Evolutionary conservation across 2,797 vertebrate genomes (phyloP).

Genomic region (Macroramphosus scolopax): DNA sequence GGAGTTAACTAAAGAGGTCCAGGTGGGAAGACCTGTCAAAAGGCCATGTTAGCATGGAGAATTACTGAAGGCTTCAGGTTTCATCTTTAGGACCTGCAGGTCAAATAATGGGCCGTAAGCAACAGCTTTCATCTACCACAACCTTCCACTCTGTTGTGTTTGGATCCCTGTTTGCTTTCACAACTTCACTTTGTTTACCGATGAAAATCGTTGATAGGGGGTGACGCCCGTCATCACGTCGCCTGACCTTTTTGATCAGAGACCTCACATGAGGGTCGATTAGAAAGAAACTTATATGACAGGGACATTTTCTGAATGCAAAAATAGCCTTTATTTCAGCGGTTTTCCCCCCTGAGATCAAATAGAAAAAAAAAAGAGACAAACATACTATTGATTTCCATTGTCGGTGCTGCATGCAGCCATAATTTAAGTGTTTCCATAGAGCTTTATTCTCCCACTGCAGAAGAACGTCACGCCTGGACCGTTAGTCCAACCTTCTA

Average conservation of each 20-base stretch:
- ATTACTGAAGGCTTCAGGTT: constrained; percentile 57
- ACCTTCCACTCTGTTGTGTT: constrained; percentile 18
- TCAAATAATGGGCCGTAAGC: constrained; percentile 21
- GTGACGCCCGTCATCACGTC: constrained; percentile 31
- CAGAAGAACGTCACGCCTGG: constrained; percentile 7
- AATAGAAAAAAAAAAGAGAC: constrained; percentile 48
- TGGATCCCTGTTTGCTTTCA: constrained; percentile 59
- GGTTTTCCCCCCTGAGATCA: constrained; percentile 34
- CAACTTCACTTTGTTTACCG: constrained; percentile 60
- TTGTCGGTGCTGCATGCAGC: constrained; percentile 21
- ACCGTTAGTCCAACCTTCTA: constrained; percentile 9
- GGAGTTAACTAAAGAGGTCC: no score
- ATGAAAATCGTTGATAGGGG: constrained; percentile 39
- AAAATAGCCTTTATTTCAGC: constrained; percentile 65
- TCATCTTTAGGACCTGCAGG: constrained; percentile 42
- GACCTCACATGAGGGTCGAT: constrained; percentile 5
- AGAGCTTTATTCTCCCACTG: constrained; percentile 25
- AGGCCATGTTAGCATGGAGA: no score
- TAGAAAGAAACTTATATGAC: not conserved
- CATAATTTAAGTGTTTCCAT: constrained; percentile 32
- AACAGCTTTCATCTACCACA: constrained; percentile 15
- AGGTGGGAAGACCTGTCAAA: no score
- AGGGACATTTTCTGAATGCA: constrained; percentile 27
- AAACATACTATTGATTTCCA: constrained; percentile 20
- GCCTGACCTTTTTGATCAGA: constrained; percentile 50